Evolutionary conservation across 2,113 vertebrate species (phyloP), one percentile per base, ranked within the genome.

Genomic region (Ophiodon elongatus): DNA sequence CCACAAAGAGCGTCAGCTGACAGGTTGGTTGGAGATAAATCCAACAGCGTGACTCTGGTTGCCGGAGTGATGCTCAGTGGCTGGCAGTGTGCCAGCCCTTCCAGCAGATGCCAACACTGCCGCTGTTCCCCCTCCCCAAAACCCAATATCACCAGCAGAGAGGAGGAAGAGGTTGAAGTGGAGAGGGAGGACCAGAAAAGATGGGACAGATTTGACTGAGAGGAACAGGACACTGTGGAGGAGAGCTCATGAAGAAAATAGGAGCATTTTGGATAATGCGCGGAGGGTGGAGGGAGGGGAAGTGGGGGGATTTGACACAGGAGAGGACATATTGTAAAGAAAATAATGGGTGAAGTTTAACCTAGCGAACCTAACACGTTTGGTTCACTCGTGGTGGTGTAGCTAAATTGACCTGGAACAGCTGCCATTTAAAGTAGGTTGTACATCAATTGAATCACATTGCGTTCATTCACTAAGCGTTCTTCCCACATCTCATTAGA

Each of bases 1-100:
- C 87, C 84, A 90, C 89, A 89, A 88, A 89, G 85, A 91, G 81
- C 87, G 88, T 93, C 88, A 90, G 89, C 87, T 92, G 91, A 92
- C 91, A 85, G 85, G 76, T 91, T 80, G 91, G 91, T 91, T 83
- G 86, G 85, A 86, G 77, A 90, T 92, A 89, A 92, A 93, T 94
- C 89, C 91, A 87, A 72, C 83, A 83, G 91, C 62, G 70, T 83
- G 85, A 91, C 75, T 87, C 82, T 43, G 60, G 88, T 88, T 92
- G 90, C 87, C 72, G 70, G 84, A 85, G 88, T 37, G 86, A 92
- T 87, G 89, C 85, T 89, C 73, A 64, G 82, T 79, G 79, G 54
- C 88, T 85, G 91, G 91, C 92, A 45, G 10, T 0, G 4, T 31
- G 90, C 93, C 93, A 92, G 47, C 60, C 80, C 67, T 84, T 84